Evolutionary conservation across 2,888 invertebrate species (phyloP).

Genomic region (Drosophila conformis): DNA sequence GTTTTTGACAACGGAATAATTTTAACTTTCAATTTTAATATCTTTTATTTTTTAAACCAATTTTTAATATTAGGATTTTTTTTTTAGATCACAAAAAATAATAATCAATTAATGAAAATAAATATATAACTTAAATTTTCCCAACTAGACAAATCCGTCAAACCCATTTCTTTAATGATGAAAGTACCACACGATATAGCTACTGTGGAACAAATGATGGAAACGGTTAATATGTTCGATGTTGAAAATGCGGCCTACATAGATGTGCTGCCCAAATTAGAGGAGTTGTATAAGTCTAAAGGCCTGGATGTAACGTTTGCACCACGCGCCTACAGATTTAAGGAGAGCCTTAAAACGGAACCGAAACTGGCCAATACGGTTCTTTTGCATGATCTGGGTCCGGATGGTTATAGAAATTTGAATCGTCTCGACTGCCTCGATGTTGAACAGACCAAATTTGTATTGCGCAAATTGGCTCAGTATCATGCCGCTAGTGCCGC

Average conservation of each 20-base stretch:
- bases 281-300: constrained; percentile 61
- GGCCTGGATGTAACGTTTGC: constrained; percentile 57
- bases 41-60: neutral
- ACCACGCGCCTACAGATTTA: constrained; percentile 58
- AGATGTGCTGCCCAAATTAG: constrained; percentile 71
- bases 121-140: neutral
- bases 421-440: constrained; percentile 80
- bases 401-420: constrained; percentile 72
- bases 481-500: constrained; percentile 82
- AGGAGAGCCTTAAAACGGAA: constrained; percentile 46
- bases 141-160: constrained; percentile 57
- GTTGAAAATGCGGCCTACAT: constrained; percentile 64
- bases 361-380: constrained; percentile 58
- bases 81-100: neutral
- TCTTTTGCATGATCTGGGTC: constrained; percentile 78
- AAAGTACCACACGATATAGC: constrained; percentile 72
- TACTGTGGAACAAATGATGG: constrained; percentile 59
- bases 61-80: neutral
- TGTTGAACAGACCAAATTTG: constrained; percentile 73
- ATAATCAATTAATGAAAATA: neutral
- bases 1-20: neutral
- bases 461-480: constrained; percentile 79
- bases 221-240: constrained; percentile 66
- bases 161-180: constrained; percentile 69
- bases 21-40: neutral